A percentile compares a stretch with the other conserved stretches of the same genome.
Evolutionary conservation across 2,888 invertebrate species (phyloP).

Genomic region (Invenusta paracnida): DNA sequence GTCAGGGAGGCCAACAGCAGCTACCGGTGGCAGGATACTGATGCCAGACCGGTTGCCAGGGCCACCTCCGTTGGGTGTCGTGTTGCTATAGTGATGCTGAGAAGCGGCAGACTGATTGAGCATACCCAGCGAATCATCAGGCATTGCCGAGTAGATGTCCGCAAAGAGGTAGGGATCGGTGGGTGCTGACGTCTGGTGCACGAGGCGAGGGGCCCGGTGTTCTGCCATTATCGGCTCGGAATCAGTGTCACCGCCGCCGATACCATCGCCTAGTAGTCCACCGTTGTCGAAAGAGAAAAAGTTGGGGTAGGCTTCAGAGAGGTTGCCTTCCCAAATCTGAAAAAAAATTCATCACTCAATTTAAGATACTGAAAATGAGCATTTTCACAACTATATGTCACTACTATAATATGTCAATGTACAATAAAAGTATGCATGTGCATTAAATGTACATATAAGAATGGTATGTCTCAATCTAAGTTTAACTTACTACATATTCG

Average conservation of each 20-base stretch:
- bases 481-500: too few species aligned
- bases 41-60: background rate
- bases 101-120: too few species aligned
- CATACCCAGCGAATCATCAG: too few species aligned
- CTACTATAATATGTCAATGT: too few species aligned
- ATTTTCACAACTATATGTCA: too few species aligned
- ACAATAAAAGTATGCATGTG: too few species aligned
- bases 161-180: background rate
- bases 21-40: background rate
- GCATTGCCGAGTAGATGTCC: background rate
- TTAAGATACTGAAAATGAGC: too few species aligned
- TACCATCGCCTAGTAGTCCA: background rate
- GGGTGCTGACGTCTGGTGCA: background rate
- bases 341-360: too few species aligned
- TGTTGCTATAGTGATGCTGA: background rate
- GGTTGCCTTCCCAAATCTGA: background rate
- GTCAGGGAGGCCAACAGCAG: conserved; percentile 24
- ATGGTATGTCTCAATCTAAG: too few species aligned
- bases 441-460: too few species aligned
- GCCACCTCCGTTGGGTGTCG: background rate
- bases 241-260: background rate
- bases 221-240: background rate
- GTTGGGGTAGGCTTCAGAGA: background rate
- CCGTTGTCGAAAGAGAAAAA: background rate
- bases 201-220: background rate